Conservation (phyloP, 2,797 vertebrate species). For the Monodelphis domestica region DNA sequence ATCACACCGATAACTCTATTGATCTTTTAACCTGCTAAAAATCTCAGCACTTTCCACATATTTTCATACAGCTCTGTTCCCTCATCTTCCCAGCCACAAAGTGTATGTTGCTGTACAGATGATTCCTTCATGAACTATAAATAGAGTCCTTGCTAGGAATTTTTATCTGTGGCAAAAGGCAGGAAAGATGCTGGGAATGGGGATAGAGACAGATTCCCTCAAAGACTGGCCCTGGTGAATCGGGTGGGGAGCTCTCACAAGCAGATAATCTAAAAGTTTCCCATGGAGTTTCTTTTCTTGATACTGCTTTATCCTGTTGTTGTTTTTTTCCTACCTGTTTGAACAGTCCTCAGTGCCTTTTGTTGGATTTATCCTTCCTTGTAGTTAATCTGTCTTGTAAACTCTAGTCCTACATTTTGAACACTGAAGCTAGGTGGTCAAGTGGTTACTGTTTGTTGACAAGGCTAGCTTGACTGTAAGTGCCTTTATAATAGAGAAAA, state of each 20-base stretch:
- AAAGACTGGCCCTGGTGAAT: not conserved
- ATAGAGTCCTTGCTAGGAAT: not conserved
- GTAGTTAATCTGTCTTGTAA: not conserved
- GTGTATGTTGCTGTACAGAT: not conserved
- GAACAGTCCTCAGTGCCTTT: not conserved
- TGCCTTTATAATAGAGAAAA: too few species aligned
- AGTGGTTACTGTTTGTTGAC: too few species aligned
- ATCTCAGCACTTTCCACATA: too few species aligned
- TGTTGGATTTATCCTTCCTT: not conserved
- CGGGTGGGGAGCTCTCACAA: not conserved
- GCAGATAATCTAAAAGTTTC: not conserved
- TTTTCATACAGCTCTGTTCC: not conserved
- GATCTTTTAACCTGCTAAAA: not conserved
- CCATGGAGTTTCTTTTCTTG: too few species aligned
- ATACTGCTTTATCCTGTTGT: not conserved
- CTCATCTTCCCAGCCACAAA: not conserved
- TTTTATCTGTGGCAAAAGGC: not conserved
- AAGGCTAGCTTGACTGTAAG: too few species aligned
- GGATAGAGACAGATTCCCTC: not conserved
- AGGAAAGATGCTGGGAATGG: not conserved
- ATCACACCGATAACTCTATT: not conserved
- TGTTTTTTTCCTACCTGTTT: not conserved
- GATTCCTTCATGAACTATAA: not conserved
- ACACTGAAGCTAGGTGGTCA: accelerated
- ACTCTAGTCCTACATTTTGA: not conserved